phyloP scores from a whole-genome alignment of 2,113 vertebrate species.

The Indri indri region DNA sequence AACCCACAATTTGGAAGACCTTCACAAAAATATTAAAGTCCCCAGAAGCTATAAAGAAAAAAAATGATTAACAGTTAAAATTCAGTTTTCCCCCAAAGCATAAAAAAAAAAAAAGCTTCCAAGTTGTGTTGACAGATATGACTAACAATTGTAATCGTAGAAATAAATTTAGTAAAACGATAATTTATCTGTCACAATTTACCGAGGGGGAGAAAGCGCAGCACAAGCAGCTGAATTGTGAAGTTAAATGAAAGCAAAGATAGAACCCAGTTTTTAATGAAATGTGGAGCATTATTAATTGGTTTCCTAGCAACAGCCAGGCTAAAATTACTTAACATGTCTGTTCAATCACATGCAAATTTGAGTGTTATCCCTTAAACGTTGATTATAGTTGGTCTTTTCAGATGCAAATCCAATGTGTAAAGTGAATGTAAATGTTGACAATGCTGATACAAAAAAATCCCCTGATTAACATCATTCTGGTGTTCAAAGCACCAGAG shows the following conservation, averaged over 20 bases:
- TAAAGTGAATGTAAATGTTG: constrained; percentile 88
- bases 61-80: constrained; percentile 59
- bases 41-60: constrained; percentile 21
- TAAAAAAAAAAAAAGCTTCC: constrained; percentile 55
- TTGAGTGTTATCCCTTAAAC: constrained; percentile 87
- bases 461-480: constrained; percentile 83
- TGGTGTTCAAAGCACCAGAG: constrained; percentile 74
- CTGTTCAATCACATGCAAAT: constrained; percentile 87
- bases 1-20: constrained; percentile 64
- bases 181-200: constrained; percentile 73
- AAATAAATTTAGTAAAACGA: constrained; percentile 74
- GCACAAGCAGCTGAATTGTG: constrained; percentile 65
- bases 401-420: constrained; percentile 87
- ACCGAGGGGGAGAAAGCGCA: constrained; percentile 40
- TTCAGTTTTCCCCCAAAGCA: not conserved
- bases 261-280: constrained; percentile 79
- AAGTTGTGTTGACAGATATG: constrained; percentile 70
- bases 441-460: constrained; percentile 84
- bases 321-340: constrained; percentile 86
- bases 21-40: constrained; percentile 62
- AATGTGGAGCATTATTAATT: constrained; percentile 83
- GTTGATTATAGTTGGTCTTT: constrained; percentile 86
- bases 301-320: constrained; percentile 86
- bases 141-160: constrained; percentile 71
- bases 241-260: constrained; percentile 77